Percentiles rank a stretch among this genome's conserved stretches.
Evolutionary conservation across 2,888 invertebrate genomes (phyloP).

Genomic region (Pyralis farinalis): DNA sequence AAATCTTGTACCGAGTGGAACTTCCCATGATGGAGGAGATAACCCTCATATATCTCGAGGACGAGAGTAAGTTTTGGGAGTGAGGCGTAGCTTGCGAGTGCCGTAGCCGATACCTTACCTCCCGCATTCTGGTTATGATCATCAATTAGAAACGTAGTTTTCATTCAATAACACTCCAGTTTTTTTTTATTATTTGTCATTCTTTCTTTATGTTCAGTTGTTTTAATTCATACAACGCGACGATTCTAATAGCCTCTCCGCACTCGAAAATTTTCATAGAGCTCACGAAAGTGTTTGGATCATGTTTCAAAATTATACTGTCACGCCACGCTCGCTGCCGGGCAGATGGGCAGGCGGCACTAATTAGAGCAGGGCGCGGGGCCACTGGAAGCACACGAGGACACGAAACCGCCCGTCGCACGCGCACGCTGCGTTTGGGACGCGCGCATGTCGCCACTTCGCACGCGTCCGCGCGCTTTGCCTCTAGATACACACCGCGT

Average conservation of each 20-base stretch:
- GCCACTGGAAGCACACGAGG: conserved; percentile 78
- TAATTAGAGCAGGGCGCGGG: conserved; percentile 33
- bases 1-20: conserved; percentile 96
- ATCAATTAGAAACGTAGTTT: conserved; percentile 81
- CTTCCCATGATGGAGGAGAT: conserved; percentile 96
- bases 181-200: conserved; percentile 69
- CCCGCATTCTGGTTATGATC: conserved; percentile 82
- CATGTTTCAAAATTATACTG: conserved; percentile 40
- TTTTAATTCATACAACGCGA: conserved; percentile 72
- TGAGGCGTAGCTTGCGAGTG: conserved; percentile 85
- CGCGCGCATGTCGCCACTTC: conserved; percentile 15
- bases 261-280: conserved; percentile 66
- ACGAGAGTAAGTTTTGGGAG: conserved; percentile 87
- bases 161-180: conserved; percentile 80
- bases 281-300: conserved; percentile 58
- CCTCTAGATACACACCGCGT: conserved; percentile 35
- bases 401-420: conserved; percentile 51
- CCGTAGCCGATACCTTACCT: conserved; percentile 81
- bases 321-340: conserved; percentile 31
- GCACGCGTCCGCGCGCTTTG: conserved; percentile 43
- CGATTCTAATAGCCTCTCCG: conserved; percentile 67
- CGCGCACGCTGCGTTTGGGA: conserved; percentile 32
- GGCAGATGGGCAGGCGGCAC: conserved; percentile 18
- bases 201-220: conserved; percentile 65
- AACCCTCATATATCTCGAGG: conserved; percentile 96